Base-by-base conservation (phyloP, 2,113 vertebrate genomes). In the Chaetodon trifascialis region DNA sequence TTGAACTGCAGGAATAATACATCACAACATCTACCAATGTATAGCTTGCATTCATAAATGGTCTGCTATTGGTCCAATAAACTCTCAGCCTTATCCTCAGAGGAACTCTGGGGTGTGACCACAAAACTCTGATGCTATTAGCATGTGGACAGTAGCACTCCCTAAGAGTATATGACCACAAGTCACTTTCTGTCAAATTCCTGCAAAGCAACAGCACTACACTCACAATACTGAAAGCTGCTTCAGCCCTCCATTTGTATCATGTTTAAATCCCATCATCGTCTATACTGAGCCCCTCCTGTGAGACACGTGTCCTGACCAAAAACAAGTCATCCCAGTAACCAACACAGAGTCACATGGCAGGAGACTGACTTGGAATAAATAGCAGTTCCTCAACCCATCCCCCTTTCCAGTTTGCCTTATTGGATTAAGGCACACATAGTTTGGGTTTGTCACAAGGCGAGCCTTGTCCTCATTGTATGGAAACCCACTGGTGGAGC, bases 381-480 rank as follows among this genome's bases (percentile, higher is more conserved):
- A 68, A 78, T 72, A 58, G 38, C 30, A 40, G 16, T 71, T 70
- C 15, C 55, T n/a, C 12, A 30, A 12, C 49, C 54, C 81, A 60
- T 19, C 78, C 81, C 78, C 72, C 2, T 2, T 11, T 34, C 42
- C 71, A 65, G 12, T 71, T 77, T 14, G 36, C 46, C 56, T 76
- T 69, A 89, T 85, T 87, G 44, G 85, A 80, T 84, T 85, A 82
- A 76, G 79, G 85, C 30, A 30, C 84, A 80, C 76, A 72, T 47
- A 80, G 71, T 62, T 74, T 65, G 60, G 79, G 17, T 72, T 77
- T 25, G 65, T 66, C 63, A 86, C 90, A 89, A 80, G 73, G 76
- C 52, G 2, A 21, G 72, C 84, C n/a, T 88, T 88, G 86, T 91
- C 49, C 60, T 8, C 34, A 5, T 25, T 52, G 30, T 4, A 54